Conservation (phyloP, 2,888 invertebrate species). For the Drosophila anceps region DNA sequence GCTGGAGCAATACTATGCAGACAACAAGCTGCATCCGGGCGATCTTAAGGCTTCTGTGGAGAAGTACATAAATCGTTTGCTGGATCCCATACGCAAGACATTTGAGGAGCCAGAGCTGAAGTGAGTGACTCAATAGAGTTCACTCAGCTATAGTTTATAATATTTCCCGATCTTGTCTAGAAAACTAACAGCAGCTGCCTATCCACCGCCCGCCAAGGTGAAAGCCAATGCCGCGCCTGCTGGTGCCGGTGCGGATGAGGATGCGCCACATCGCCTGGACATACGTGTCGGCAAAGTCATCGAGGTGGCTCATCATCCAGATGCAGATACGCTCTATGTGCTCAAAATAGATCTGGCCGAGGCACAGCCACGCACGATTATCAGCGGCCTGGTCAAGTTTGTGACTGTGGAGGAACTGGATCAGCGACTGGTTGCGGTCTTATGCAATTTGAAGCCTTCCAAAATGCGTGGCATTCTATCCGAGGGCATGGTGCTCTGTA, state of each 20-base stretch:
- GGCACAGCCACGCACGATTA: conserved; percentile 89
- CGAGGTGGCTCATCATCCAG: conserved; percentile 94
- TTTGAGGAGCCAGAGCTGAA: conserved; percentile 93
- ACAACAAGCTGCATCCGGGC: conserved; percentile 94
- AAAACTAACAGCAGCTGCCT: conserved; percentile 92
- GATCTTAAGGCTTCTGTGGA: conserved; percentile 96
- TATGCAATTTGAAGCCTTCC: conserved; percentile 98
- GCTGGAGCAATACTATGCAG: conserved; percentile 93
- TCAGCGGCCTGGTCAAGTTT: conserved; percentile 96
- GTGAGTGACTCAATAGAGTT: conserved; percentile 58
- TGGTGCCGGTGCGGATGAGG: conserved; percentile 85
- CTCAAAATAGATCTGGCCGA: conserved; percentile 96
- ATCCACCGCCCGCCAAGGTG: conserved; percentile 91
- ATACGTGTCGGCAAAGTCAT: conserved; percentile 95
- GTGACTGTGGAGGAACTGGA: conserved; percentile 96
- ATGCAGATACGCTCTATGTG: conserved; percentile 96
- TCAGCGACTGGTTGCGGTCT: conserved; percentile 94
- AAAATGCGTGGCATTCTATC: conserved; percentile 97
- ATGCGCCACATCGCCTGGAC: conserved; percentile 92
- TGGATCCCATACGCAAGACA: conserved; percentile 94
- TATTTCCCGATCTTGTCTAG: conserved; percentile 46
- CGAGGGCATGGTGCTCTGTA: conserved; percentile 97
- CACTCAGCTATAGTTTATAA: background rate
- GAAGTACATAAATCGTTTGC: conserved; percentile 92
- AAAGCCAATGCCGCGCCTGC: conserved; percentile 82